phyloP scores from a whole-genome alignment of 2,888 invertebrate species.

The Agrotis segetum region DNA sequence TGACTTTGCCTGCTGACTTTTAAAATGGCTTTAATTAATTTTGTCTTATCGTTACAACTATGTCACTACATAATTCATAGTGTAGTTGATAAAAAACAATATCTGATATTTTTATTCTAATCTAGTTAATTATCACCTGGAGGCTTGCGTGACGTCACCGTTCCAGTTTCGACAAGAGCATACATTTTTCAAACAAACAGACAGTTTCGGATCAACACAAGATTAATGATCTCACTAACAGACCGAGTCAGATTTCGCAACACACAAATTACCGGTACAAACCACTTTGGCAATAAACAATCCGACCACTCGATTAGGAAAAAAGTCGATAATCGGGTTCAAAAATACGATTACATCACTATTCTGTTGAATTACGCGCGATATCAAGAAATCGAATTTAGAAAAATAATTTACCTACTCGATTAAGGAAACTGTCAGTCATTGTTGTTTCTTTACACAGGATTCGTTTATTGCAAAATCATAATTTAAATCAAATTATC shows the following conservation, averaged over 20 bases:
- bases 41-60: slow-evolving; percentile 47
- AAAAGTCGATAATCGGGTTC: slow-evolving; percentile 67
- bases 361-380: slow-evolving; percentile 64
- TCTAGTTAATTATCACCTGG: slow-evolving; percentile 70
- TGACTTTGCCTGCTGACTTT: slow-evolving; percentile 43
- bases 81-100: slow-evolving; percentile 60
- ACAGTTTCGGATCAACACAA: slow-evolving; percentile 82
- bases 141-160: slow-evolving; percentile 72
- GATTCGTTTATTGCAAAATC: slow-evolving; percentile 18
- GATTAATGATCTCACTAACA: slow-evolving; percentile 84
- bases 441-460: slow-evolving; percentile 16
- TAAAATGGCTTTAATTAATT: slow-evolving; percentile 53
- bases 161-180: slow-evolving; percentile 72
- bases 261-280: slow-evolving; percentile 78
- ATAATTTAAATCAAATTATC: slow-evolving; percentile 44
- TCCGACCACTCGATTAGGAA: slow-evolving; percentile 72
- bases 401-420: slow-evolving; percentile 50
- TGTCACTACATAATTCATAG: slow-evolving; percentile 57
- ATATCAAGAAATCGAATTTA: slow-evolving; percentile 41
- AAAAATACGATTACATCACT: slow-evolving; percentile 67
- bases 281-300: slow-evolving; percentile 79
- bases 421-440: slow-evolving; percentile 46
- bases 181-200: slow-evolving; percentile 81
- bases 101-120: slow-evolving; percentile 59
- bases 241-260: slow-evolving; percentile 82